Conservation (phyloP, 2,888 invertebrate genomes). For the Trachelus iudaicus region DNA sequence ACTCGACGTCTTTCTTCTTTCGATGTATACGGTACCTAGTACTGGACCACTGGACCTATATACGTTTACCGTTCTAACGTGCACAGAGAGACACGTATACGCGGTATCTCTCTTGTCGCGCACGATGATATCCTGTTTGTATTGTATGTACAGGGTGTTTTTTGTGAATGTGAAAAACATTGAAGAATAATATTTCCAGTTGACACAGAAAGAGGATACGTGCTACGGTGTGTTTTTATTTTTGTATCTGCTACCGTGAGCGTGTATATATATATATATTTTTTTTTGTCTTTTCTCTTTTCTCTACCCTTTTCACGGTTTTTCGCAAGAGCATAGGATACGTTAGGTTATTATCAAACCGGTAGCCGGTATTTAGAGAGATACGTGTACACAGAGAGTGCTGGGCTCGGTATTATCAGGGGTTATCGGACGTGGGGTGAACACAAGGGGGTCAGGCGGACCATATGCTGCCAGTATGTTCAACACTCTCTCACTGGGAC, state of each 20-base stretch:
- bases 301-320: neutral
- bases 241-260: neutral
- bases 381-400: slow-evolving; percentile 9
- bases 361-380: slow-evolving; percentile 32
- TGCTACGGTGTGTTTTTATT: too few species aligned
- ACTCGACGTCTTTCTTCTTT: neutral
- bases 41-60: too few species aligned
- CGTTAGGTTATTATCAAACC: slow-evolving; percentile 23
- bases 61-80: too few species aligned
- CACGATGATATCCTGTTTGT: neutral
- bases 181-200: neutral
- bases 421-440: slow-evolving; percentile 43
- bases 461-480: slow-evolving; percentile 59
- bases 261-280: neutral
- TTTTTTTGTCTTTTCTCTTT: neutral
- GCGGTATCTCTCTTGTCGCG: neutral
- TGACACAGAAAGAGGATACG: neutral
- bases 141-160: neutral
- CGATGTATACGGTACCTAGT: neutral
- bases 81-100: too few species aligned
- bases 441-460: slow-evolving; percentile 26
- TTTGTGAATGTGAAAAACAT: neutral
- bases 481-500: slow-evolving; percentile 54
- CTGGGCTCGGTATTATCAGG: slow-evolving; percentile 47
- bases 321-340: neutral